Conservation (phyloP, 2,888 invertebrate species). For the Sussaba pulchella region DNA sequence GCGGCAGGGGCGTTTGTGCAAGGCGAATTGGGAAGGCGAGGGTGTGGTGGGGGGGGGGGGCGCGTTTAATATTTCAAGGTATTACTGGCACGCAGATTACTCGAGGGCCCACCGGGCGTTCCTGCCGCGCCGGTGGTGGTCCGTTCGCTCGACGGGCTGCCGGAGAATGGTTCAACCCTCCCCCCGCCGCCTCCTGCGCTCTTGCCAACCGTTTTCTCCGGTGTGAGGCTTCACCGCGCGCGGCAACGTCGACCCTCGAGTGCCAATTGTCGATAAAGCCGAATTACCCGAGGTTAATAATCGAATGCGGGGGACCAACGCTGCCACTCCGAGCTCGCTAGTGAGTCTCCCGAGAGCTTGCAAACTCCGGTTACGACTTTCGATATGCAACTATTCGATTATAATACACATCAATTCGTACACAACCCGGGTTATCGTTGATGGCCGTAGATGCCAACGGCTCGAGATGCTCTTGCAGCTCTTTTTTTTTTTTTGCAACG, state of each 20-base stretch:
- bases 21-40: no score
- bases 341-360: conserved; percentile 52
- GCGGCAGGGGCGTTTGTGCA: no score
- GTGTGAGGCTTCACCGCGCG: conserved; percentile 34
- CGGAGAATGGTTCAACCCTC: conserved; percentile 49
- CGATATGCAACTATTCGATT: conserved; percentile 34
- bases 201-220: conserved; percentile 26
- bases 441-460: no score
- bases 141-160: conserved; percentile 32
- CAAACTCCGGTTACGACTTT: conserved; percentile 63
- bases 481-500: not conserved
- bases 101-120: conserved; percentile 70
- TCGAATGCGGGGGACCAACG: conserved; percentile 67
- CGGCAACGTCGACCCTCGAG: conserved; percentile 62
- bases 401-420: no score
- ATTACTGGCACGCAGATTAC: conserved; percentile 76
- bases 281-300: conserved; percentile 79
- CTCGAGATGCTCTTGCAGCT: no score
- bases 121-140: conserved; percentile 42
- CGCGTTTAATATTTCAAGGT: conserved; percentile 77
- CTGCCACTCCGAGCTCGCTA: conserved; percentile 38
- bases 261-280: conserved; percentile 80
- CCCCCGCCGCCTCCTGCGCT: conserved; percentile 16
- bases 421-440: no score
- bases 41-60: conserved; percentile 24